A percentile compares a stretch with the other conserved stretches of the same genome.
phyloP scores from a whole-genome alignment of 2,113 vertebrate species.

The Laticauda laticaudata region DNA sequence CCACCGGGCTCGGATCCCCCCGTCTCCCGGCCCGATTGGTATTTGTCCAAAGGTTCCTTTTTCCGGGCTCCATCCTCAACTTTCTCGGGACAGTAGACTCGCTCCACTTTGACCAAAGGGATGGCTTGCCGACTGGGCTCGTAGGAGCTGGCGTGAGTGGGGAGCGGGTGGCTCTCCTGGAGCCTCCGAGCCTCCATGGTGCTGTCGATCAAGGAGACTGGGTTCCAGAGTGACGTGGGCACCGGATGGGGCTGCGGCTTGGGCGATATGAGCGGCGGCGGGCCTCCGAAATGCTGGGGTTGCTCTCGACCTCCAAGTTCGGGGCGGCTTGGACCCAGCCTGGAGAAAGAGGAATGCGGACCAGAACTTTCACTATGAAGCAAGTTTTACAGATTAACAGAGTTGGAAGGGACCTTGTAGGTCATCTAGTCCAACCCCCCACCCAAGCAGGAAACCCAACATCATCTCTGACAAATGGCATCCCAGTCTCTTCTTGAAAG shows the following conservation, averaged over 20 bases:
- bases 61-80: slow-evolving; percentile 79
- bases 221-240: slow-evolving; percentile 92
- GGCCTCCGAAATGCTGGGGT: slow-evolving; percentile 85
- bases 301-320: slow-evolving; percentile 80
- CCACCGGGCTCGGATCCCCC: slow-evolving; percentile 70
- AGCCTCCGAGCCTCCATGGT: slow-evolving; percentile 77
- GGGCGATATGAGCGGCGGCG: slow-evolving; percentile 93
- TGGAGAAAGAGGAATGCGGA: slow-evolving; percentile 44
- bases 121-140: slow-evolving; percentile 78
- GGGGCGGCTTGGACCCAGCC: slow-evolving; percentile 80
- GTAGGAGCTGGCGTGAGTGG: slow-evolving; percentile 73
- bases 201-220: slow-evolving; percentile 86
- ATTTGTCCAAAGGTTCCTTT: slow-evolving; percentile 81
- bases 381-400: neutral
- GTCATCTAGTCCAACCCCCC: no score
- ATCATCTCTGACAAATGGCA: no score
- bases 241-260: slow-evolving; percentile 84
- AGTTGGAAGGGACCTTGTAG: no score
- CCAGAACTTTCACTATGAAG: neutral
- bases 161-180: slow-evolving; percentile 72
- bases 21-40: slow-evolving; percentile 72
- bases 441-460: no score
- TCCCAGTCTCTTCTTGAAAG: no score
- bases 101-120: slow-evolving; percentile 76
- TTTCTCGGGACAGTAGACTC: slow-evolving; percentile 76